phyloP scores from a whole-genome alignment of 2,113 vertebrate species.

The Tetraodon nigroviridis region DNA sequence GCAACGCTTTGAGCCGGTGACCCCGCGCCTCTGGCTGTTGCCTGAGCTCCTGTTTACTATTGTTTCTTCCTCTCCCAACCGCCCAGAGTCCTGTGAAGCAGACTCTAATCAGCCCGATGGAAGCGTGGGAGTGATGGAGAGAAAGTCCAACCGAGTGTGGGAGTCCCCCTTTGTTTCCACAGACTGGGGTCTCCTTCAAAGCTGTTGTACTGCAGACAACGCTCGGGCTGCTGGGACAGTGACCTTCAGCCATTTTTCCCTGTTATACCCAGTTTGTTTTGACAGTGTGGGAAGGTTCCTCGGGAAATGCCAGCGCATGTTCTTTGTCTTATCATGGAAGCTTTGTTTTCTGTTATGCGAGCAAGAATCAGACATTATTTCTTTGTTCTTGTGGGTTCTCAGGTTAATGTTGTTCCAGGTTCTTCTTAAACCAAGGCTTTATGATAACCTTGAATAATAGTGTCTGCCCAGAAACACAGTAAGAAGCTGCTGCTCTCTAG shows the following conservation, averaged over 20 bases:
- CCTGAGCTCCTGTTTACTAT: not conserved
- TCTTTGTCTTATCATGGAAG: conserved; percentile 27
- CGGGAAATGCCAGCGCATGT: conserved; percentile 50
- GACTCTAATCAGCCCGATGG: conserved; percentile 3
- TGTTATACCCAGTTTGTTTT: conserved; percentile 39
- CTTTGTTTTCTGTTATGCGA: conserved; percentile 50
- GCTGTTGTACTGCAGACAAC: conserved; percentile 2
- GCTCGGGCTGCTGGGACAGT: conserved; percentile 17
- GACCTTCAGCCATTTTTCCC: conserved; percentile 25
- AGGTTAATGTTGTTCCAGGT: conserved; percentile 29
- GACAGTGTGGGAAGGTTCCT: conserved; percentile 56
- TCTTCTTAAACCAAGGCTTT: conserved; percentile 34
- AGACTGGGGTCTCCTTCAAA: conserved; percentile 4
- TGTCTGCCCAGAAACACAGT: not conserved
- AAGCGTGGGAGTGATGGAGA: conserved; percentile 13
- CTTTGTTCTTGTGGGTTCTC: conserved; percentile 33
- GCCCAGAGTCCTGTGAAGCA: not conserved
- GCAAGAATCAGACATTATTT: conserved; percentile 30
- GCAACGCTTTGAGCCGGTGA: conserved; percentile 12
- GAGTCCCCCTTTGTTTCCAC: conserved; percentile 27
- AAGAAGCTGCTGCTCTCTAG: not conserved
- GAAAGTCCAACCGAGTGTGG: conserved; percentile 11
- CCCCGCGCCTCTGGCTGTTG: conserved; percentile 16
- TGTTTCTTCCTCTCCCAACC: not conserved
- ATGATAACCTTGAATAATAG: conserved; percentile 9